Conservation (phyloP, 2,113 vertebrate species). For the Pontoporia blainvillei region DNA sequence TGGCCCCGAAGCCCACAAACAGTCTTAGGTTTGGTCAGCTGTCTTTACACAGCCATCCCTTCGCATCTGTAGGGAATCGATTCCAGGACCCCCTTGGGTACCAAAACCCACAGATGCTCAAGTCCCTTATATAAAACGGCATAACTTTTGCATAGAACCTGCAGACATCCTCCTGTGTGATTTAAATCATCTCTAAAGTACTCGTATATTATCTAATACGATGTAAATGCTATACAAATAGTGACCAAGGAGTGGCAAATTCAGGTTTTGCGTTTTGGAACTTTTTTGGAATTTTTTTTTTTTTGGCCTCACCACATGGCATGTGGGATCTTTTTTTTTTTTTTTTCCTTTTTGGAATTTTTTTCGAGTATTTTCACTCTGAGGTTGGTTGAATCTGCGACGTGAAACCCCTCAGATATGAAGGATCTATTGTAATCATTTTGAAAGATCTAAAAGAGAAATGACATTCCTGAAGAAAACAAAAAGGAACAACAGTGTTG, state of each 20-base stretch:
- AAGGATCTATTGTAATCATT: background rate
- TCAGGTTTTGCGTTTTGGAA: background rate
- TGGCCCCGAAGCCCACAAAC: background rate
- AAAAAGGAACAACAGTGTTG: background rate
- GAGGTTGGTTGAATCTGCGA: background rate
- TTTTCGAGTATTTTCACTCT: background rate
- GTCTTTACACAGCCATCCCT: background rate
- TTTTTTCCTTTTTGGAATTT: background rate
- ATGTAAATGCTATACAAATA: background rate
- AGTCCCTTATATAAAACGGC: background rate
- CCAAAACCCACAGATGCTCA: background rate
- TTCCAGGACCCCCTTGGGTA: background rate
- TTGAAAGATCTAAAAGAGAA: background rate
- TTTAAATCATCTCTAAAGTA: background rate
- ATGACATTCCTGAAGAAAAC: background rate
- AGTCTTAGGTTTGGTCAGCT: background rate
- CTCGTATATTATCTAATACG: background rate
- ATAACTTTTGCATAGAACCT: background rate
- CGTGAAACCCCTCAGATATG: background rate
- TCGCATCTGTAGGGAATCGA: background rate
- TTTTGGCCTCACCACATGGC: too few species aligned
- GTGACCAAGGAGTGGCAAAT: background rate
- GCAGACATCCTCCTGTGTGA: background rate
- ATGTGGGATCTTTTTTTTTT: background rate
- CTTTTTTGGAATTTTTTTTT: background rate